A percentile compares a stretch with the other conserved stretches of the same genome.
Evolutionary conservation across 1,140 invertebrate genomes (phyloP).

Genomic region (Elymnias hypermnestra): DNA sequence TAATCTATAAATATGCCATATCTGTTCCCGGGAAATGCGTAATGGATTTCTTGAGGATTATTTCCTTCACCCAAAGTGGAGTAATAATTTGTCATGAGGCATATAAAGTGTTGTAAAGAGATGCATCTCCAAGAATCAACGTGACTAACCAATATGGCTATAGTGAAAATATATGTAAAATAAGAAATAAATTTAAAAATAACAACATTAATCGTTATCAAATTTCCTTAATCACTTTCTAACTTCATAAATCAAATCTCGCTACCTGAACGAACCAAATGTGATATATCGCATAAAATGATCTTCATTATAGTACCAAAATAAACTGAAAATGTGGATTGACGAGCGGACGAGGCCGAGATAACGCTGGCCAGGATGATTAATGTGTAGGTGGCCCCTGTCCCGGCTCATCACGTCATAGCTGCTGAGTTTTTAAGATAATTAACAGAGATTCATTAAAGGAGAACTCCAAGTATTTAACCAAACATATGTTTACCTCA

Average conservation of each 20-base stretch:
- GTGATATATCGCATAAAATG: slow-evolving; percentile 3
- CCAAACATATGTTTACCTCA: too few species aligned
- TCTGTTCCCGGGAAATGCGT: too few species aligned
- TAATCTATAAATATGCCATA: too few species aligned
- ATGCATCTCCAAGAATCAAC: too few species aligned
- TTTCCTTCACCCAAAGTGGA: too few species aligned
- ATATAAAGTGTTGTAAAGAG: too few species aligned
- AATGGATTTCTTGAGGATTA: too few species aligned
- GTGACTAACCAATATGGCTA: too few species aligned
- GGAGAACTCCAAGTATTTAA: not conserved
- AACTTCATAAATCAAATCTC: slow-evolving; percentile 2
- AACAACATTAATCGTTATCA: not conserved
- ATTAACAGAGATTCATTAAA: slow-evolving; percentile 16
- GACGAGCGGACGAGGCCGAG: slow-evolving; percentile 24
- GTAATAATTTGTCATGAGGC: too few species aligned
- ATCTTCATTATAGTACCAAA: slow-evolving; percentile 21
- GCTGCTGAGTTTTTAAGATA: slow-evolving; percentile 21
- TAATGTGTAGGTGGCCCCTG: slow-evolving; percentile 27
- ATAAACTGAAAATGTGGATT: slow-evolving; percentile 28
- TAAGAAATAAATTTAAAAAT: too few species aligned
- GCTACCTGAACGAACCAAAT: slow-evolving; percentile 7
- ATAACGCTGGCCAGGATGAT: slow-evolving; percentile 27
- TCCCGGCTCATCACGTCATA: slow-evolving; percentile 19
- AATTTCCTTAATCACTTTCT: not conserved
- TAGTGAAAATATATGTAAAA: too few species aligned